Evolutionary conservation across 2,113 vertebrate genomes (phyloP).

Genomic region (Castor canadensis): DNA sequence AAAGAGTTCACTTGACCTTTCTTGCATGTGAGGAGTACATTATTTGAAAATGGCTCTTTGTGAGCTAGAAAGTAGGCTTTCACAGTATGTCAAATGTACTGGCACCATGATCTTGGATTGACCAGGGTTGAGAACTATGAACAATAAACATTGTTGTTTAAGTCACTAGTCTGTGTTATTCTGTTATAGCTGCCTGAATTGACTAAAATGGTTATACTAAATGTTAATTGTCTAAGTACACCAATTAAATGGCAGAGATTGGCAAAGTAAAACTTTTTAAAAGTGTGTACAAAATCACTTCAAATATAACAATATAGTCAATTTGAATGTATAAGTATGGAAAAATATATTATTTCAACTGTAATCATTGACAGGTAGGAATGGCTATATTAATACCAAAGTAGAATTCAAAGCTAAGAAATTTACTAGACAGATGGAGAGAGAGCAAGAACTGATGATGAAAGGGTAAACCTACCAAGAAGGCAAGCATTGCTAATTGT

Average conservation of each 20-base stretch:
- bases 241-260: too few species aligned
- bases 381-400: background rate
- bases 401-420: too few species aligned
- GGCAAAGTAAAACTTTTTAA: background rate
- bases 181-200: too few species aligned
- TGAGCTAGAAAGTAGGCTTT: background rate
- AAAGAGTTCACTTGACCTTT: background rate
- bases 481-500: background rate
- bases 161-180: too few species aligned
- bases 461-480: background rate
- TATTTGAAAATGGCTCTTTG: background rate
- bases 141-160: too few species aligned
- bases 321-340: background rate
- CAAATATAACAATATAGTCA: background rate
- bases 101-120: background rate
- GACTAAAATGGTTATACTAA: too few species aligned
- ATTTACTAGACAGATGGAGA: background rate
- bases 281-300: background rate
- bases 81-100: background rate
- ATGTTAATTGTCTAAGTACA: too few species aligned
- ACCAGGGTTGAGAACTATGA: too few species aligned
- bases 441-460: background rate
- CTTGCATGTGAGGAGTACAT: background rate
- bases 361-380: too few species aligned
- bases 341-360: background rate